These are phyloP conservation scores for Rattus norvegicus DNA, from an alignment of 2,113 vertebrate genomes.

Conservation along the genomic window DNA sequence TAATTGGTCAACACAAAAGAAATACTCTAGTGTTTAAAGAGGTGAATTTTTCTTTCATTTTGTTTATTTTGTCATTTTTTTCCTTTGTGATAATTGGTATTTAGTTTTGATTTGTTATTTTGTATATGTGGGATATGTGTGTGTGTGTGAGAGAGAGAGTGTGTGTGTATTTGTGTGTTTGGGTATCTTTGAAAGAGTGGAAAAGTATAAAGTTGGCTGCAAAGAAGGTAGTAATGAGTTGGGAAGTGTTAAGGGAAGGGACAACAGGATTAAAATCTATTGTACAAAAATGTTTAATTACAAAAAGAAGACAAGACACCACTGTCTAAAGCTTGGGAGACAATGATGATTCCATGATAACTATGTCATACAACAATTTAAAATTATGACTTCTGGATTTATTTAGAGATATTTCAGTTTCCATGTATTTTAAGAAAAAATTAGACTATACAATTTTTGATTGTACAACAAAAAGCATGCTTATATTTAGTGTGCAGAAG, in stretches of 20 bases:
- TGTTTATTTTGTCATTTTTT: not conserved
- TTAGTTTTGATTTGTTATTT: not conserved
- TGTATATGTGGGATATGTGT: not conserved
- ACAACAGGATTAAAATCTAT: not conserved
- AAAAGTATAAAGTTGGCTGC: not conserved
- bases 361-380: not conserved
- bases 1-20: not conserved
- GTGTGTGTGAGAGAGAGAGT: not conserved
- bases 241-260: not conserved
- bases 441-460: not conserved
- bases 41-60: not conserved
- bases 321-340: not conserved
- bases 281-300: not conserved
- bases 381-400: not conserved
- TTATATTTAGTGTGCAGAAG: not conserved
- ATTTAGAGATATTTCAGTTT: not conserved
- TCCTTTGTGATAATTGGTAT: not conserved
- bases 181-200: not conserved
- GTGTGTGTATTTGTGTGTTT: not conserved
- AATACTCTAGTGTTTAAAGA: not conserved
- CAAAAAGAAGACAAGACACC: not conserved
- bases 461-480: not conserved
- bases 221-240: not conserved
- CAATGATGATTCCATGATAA: not conserved
- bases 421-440: not conserved